A percentile compares a stretch with the other conserved stretches of the same genome.
Conservation (phyloP, 2,797 vertebrate genomes). For the Lycodopsis pacificus region DNA sequence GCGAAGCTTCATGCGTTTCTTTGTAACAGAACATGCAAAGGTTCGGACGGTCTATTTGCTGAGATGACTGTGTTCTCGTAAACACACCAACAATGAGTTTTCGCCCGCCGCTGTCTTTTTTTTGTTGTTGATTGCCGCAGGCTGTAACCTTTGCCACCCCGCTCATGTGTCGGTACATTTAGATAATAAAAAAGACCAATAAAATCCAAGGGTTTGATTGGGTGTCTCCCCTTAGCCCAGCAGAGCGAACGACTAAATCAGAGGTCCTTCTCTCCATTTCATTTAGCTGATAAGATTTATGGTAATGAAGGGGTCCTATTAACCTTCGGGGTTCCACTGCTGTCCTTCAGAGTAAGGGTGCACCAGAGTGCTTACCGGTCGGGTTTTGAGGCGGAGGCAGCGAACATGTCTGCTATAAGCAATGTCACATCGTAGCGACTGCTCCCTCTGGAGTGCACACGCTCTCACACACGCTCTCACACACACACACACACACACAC, state of each 20-base stretch:
- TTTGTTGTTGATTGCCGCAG: conserved; percentile 76
- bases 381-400: conserved; percentile 40
- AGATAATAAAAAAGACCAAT: conserved; percentile 86
- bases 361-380: conserved; percentile 61
- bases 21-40: conserved; percentile 11
- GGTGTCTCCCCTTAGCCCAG: conserved; percentile 76
- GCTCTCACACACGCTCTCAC: conserved; percentile 7
- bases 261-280: conserved; percentile 80
- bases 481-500: conserved; percentile 39
- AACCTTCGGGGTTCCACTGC: conserved; percentile 78
- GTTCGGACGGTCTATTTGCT: conserved; percentile 30
- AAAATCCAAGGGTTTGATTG: conserved; percentile 84
- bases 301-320: conserved; percentile 82
- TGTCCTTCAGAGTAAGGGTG: conserved; percentile 74
- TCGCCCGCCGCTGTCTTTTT: conserved; percentile 59
- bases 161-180: conserved; percentile 81
- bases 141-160: conserved; percentile 74
- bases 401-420: conserved; percentile 54
- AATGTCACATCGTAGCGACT: conserved; percentile 61
- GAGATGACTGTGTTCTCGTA: conserved; percentile 55
- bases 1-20: conserved; percentile 12
- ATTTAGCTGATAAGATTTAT: conserved; percentile 88
- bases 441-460: conserved; percentile 29
- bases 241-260: conserved; percentile 77
- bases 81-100: conserved; percentile 60